Evolutionary conservation across 2,113 vertebrate genomes (phyloP), one percentile per base, ranked within the genome.

Genomic region (Aspidoscelis tigris): DNA sequence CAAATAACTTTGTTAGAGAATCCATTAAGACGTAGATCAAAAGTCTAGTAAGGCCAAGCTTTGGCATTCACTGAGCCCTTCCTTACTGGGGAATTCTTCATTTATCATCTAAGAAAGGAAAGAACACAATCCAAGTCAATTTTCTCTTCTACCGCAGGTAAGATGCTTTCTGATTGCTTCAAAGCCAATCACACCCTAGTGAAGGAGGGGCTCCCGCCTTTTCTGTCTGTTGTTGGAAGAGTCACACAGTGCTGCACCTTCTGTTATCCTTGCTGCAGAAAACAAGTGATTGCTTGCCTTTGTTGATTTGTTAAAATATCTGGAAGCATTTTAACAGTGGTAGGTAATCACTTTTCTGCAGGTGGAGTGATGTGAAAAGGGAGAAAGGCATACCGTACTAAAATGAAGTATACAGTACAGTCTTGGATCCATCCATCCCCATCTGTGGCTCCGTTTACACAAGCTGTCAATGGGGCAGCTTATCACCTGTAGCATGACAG

Each of bases 91-190:
- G 88, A 88, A 80, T 89, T n/a, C 47, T 70, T 58, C 78, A 89
- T 90, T 91, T 87, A 89, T 91, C 90, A 86, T 84, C 85, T 82
- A 33, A 68, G 85, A 74, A 91, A 90, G 70, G 66, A 65, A 39
- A 89, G 58, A 77, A 86, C 88, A 86, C 84, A 77, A 75, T 78
- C 82, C 81, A 85, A 74, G 84, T 84, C 83, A 88, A 80, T 71
- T 61, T 55, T 83, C 61, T 39, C 64, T 81, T 7, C 58, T 33
- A 7, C 44, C 53, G 12, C 20, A 33, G n/a, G 72, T 79, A 47
- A 16, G 22, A 39, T n/a, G n/a, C 33, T 58, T 55, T 81, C 47
- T 21, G 3, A 44, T 18, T 24, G 5, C 70, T 55, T 55, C 55
- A 33, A 68, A 68, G 8, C 7, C 66, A 68, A n/a, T 9, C 9